These are phyloP conservation scores for Lithobates pipiens DNA, from an alignment of 2,797 vertebrate species.

Conservation along the genomic window DNA sequence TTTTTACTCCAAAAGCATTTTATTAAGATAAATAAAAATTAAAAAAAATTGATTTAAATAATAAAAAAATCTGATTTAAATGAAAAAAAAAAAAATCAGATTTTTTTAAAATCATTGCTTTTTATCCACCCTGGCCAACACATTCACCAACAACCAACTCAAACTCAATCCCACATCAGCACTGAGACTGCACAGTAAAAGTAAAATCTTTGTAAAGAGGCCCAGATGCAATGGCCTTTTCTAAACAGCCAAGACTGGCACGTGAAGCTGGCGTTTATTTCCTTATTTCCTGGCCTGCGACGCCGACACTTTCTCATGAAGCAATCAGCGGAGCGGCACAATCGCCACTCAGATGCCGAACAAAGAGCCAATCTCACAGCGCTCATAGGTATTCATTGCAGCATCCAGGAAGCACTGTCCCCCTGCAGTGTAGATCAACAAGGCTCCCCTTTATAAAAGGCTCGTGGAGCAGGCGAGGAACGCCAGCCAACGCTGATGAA, in stretches of 20 bases:
- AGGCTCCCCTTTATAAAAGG: conserved; percentile 40
- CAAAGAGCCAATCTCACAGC: conserved; percentile 30
- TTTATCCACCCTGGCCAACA: too few species aligned
- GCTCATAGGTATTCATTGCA: conserved; percentile 50
- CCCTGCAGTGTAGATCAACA: conserved; percentile 44
- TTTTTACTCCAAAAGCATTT: too few species aligned
- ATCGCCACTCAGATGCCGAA: conserved; percentile 31
- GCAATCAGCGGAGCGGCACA: conserved; percentile 8
- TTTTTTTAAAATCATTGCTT: too few species aligned
- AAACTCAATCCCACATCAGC: not conserved
- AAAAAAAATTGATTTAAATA: too few species aligned
- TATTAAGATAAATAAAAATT: too few species aligned
- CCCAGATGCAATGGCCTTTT: not conserved
- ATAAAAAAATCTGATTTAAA: too few species aligned
- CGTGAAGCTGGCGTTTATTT: conserved; percentile 25
- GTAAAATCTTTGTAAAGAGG: not conserved
- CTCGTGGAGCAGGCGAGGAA: conserved; percentile 38
- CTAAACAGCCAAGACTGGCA: not conserved
- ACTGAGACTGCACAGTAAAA: not conserved
- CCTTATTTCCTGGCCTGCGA: not conserved
- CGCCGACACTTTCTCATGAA: conserved; percentile 24
- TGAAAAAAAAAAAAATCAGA: too few species aligned
- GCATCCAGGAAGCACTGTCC: conserved; percentile 37
- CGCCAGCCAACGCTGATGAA: conserved; percentile 21
- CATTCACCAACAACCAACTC: not conserved